These are phyloP conservation scores for Xestia ashworthii DNA, from an alignment of 2,888 invertebrate genomes.

Conservation along the genomic window DNA sequence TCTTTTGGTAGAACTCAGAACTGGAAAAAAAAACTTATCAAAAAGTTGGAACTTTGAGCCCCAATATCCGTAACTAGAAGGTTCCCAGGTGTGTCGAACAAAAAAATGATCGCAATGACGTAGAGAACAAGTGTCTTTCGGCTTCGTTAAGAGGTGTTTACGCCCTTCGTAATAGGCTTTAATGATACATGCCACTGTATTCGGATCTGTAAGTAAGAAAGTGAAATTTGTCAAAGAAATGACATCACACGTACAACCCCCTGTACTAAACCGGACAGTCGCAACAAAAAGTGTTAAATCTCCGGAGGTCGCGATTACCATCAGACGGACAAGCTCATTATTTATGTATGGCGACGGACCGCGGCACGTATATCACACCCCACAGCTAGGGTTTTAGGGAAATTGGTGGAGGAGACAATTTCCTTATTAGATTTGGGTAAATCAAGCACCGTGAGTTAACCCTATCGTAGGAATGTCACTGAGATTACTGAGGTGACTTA, in stretches of 20 bases:
- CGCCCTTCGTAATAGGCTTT: too few relatives aligned
- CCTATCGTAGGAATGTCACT: not conserved
- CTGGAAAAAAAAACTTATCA: too few relatives aligned
- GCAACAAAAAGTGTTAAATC: constrained; percentile 82
- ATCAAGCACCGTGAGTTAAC: constrained; percentile 11
- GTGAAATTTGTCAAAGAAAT: not conserved
- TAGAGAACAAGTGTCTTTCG: too few relatives aligned
- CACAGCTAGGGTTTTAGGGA: constrained; percentile 64
- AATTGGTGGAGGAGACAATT: constrained; percentile 66
- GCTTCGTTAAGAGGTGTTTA: too few relatives aligned
- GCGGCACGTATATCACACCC: constrained; percentile 68
- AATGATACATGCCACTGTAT: not conserved
- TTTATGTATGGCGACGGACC: constrained; percentile 78
- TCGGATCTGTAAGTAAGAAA: not conserved
- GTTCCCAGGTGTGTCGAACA: too few relatives aligned
- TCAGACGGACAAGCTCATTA: constrained; percentile 78
- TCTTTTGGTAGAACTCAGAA: too few relatives aligned
- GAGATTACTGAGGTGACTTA: too few relatives aligned
- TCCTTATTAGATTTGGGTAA: constrained; percentile 59
- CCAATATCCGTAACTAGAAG: too few relatives aligned
- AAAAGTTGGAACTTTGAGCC: too few relatives aligned
- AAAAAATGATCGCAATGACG: too few relatives aligned
- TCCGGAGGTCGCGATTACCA: constrained; percentile 78
- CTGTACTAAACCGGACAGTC: constrained; percentile 67
- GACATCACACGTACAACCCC: constrained; percentile 4